Conservation (phyloP, 92 coral and sea anemone genomes). For the Paragorgia papillata region DNA sequence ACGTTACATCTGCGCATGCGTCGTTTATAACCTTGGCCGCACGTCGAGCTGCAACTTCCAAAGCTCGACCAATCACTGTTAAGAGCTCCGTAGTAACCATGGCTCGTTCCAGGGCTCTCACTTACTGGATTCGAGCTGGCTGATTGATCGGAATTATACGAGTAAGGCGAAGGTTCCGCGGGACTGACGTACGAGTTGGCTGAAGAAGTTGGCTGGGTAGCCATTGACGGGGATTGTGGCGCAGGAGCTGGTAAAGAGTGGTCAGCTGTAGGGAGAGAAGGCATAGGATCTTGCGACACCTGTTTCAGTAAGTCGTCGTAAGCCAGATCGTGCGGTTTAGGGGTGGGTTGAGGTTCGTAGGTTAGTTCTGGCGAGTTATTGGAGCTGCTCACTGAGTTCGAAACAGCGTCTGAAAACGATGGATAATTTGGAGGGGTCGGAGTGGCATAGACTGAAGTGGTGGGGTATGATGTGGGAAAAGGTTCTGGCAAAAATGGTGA, state of each 20-base stretch:
- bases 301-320: conserved; percentile 31
- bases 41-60: conserved; percentile 78
- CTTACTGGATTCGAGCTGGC: background rate
- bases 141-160: background rate
- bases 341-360: background rate
- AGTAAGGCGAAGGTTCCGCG: background rate
- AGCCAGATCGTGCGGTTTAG: conserved; percentile 9
- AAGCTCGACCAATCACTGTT: conserved; percentile 77
- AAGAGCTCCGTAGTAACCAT: background rate
- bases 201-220: background rate
- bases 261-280: conserved; percentile 1
- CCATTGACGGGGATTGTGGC: background rate
- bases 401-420: background rate
- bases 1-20: conserved; percentile 83
- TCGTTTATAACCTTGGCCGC: conserved; percentile 84
- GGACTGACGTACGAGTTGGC: background rate
- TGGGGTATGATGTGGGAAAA: background rate
- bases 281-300: conserved; percentile 23
- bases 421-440: background rate
- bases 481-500: background rate
- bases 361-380: background rate
- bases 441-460: background rate
- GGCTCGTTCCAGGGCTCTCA: conserved; percentile 10
- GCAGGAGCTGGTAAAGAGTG: background rate
- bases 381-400: background rate